These are phyloP conservation scores for Brachypodius melanocephalos DNA, from an alignment of 2,113 vertebrate species.

Conservation along the genomic window DNA sequence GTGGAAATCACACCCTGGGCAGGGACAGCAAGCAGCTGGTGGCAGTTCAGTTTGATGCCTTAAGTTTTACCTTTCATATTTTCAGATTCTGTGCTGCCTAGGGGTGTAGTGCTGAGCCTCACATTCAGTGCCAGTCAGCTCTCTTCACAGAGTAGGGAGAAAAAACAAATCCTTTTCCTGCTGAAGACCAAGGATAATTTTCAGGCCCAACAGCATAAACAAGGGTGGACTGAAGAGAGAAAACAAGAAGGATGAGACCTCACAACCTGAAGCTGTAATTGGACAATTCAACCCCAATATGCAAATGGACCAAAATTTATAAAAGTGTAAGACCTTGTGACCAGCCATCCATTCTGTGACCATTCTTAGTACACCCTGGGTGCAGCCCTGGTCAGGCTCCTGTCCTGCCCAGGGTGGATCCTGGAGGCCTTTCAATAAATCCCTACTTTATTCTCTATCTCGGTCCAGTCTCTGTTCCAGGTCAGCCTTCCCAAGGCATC, in stretches of 20 bases:
- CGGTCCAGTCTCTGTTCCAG: not conserved
- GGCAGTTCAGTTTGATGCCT: not conserved
- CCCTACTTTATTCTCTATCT: not conserved
- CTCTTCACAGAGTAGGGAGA: too few relatives aligned
- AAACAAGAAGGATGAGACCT: too few relatives aligned
- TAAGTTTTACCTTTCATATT: not conserved
- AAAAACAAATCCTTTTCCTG: too few relatives aligned
- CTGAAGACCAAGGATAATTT: too few relatives aligned
- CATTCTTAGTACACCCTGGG: not conserved
- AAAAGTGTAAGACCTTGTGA: not conserved
- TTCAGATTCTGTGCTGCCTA: not conserved
- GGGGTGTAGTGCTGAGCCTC: not conserved
- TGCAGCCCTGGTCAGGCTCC: not conserved
- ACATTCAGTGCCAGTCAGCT: too few relatives aligned
- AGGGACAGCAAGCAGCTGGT: not conserved
- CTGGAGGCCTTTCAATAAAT: not conserved
- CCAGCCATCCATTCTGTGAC: not conserved
- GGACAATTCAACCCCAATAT: too few relatives aligned
- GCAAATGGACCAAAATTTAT: too few relatives aligned
- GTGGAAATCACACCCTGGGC: not conserved
- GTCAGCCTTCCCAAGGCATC: not conserved
- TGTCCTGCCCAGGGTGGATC: not conserved
- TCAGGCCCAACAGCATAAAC: too few relatives aligned
- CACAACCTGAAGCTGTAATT: too few relatives aligned
- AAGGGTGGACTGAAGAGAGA: too few relatives aligned